These are phyloP conservation scores for Sander lucioperca DNA, from an alignment of 2,113 vertebrate species.

Conservation along the genomic window DNA sequence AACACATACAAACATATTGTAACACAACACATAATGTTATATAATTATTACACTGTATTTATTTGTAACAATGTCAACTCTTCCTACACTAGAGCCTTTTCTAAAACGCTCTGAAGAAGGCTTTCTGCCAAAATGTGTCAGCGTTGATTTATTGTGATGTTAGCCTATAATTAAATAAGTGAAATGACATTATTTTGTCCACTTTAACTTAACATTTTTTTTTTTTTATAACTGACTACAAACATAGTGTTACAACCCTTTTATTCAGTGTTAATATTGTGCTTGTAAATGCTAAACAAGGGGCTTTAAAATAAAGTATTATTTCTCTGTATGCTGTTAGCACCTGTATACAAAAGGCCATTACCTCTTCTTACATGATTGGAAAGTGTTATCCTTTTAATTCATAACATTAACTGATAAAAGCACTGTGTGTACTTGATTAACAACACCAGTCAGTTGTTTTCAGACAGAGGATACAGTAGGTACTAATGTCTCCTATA, in stretches of 20 bases:
- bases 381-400: background rate
- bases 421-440: background rate
- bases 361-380: background rate
- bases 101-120: too few species aligned
- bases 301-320: background rate
- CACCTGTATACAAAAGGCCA: background rate
- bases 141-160: too few species aligned
- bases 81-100: background rate
- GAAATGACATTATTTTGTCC: too few species aligned
- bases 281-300: background rate
- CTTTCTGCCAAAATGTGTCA: too few species aligned
- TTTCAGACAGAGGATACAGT: conserved; percentile 19
- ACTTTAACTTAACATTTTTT: too few species aligned
- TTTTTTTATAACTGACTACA: background rate
- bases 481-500: conserved; percentile 26
- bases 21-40: background rate
- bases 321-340: conserved; percentile 20
- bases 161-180: too few species aligned
- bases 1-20: background rate
- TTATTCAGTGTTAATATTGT: background rate
- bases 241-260: background rate
- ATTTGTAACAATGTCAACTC: background rate
- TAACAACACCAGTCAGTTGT: background rate
- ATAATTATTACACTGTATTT: background rate
- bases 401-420: background rate